These are phyloP conservation scores for Drosophila ficusphila DNA, from an alignment of 1,140 invertebrate genomes.

Conservation along the genomic window DNA sequence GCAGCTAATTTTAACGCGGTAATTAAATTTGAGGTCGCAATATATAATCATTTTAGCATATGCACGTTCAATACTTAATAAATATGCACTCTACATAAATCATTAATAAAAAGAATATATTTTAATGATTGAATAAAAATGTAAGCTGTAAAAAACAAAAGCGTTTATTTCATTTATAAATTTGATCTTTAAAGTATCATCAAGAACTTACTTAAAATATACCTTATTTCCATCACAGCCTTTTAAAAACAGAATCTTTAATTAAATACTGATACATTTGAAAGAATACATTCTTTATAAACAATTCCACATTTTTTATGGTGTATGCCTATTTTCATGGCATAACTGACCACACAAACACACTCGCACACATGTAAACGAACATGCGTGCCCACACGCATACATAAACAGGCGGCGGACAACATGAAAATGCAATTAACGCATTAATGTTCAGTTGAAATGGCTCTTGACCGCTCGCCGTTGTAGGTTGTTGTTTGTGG, in stretches of 20 bases:
- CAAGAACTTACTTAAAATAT: too few species aligned
- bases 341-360: constrained; percentile 55
- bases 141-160: too few species aligned
- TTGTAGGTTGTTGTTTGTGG: constrained; percentile 6
- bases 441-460: constrained; percentile 75
- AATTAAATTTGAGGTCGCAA: background rate
- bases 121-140: too few species aligned
- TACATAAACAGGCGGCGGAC: constrained; percentile 33
- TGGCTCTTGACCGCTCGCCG: constrained; percentile 44
- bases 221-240: too few species aligned
- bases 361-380: constrained; percentile 2
- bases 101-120: too few species aligned
- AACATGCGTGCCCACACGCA: constrained; percentile 32
- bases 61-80: background rate
- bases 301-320: background rate
- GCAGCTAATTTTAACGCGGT: background rate
- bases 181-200: too few species aligned
- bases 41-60: too few species aligned
- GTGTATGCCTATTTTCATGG: constrained; percentile 17
- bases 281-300: too few species aligned
- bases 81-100: too few species aligned
- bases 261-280: too few species aligned
- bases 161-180: too few species aligned
- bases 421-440: constrained; percentile 83
- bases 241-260: too few species aligned